Evolutionary conservation across 2,888 invertebrate genomes (phyloP).

Genomic region (Pycnomerus fuliginosus): DNA sequence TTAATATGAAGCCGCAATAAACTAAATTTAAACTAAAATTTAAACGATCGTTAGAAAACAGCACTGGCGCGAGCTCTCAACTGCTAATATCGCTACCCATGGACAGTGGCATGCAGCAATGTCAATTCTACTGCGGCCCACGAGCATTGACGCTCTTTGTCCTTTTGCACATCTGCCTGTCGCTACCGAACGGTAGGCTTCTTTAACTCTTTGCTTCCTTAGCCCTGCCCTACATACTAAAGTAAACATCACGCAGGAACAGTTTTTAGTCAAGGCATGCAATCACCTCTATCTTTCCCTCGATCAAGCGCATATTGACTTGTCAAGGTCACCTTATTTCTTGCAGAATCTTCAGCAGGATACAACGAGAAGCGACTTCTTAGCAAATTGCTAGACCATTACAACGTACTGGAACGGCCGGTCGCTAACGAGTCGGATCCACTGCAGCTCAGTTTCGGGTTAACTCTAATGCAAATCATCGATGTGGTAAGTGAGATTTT

Average conservation of each 20-base stretch:
- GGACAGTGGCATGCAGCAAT: constrained; percentile 52
- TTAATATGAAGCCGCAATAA: constrained; percentile 28
- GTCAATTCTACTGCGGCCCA: constrained; percentile 50
- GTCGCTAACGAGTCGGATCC: constrained; percentile 96
- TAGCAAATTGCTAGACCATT: constrained; percentile 86
- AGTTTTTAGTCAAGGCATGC: neutral
- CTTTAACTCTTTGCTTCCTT: neutral
- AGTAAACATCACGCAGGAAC: constrained; percentile 3
- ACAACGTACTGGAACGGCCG: constrained; percentile 93
- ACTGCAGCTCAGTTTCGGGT: constrained; percentile 91
- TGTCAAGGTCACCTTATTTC: constrained; percentile 14
- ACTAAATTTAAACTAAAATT: constrained; percentile 29
- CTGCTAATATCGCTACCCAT: constrained; percentile 43
- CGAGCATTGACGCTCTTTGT: constrained; percentile 52
- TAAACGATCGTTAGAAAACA: constrained; percentile 39
- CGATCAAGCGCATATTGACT: neutral
- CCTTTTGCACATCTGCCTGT: constrained; percentile 53
- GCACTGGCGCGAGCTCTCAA: constrained; percentile 47
- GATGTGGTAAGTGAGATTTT: constrained; percentile 78
- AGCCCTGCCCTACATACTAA: constrained; percentile 4
- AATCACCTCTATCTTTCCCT: neutral
- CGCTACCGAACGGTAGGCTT: constrained; percentile 53
- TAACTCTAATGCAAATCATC: constrained; percentile 97
- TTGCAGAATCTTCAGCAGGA: constrained; percentile 79
- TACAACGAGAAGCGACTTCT: constrained; percentile 90